A percentile compares a stretch with the other conserved stretches of the same genome.
Conservation (phyloP, 2,797 vertebrate species). For the Anabas testudineus region DNA sequence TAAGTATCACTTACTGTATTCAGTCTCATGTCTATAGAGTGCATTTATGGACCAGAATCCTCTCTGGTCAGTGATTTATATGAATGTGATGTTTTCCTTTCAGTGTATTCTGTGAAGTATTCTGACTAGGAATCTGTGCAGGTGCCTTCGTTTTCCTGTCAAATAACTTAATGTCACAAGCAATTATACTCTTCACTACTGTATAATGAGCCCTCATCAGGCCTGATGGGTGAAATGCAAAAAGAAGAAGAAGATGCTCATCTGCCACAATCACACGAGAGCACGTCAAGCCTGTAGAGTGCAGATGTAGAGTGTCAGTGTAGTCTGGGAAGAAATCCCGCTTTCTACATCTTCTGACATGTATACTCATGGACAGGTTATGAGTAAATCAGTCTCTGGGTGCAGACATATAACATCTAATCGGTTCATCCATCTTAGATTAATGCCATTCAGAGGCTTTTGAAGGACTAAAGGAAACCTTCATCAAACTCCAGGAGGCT, state of each 20-base stretch:
- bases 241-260: background rate
- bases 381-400: too few species aligned
- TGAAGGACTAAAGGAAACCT: background rate
- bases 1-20: conserved; percentile 16
- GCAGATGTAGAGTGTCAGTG: background rate
- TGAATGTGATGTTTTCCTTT: background rate
- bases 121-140: conserved; percentile 30
- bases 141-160: conserved; percentile 29
- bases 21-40: background rate
- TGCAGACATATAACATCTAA: too few species aligned
- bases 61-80: background rate
- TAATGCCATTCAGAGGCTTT: too few species aligned
- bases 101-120: too few species aligned
- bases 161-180: conserved; percentile 42
- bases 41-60: background rate
- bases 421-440: too few species aligned
- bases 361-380: background rate
- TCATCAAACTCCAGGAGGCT: background rate
- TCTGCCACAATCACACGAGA: background rate
- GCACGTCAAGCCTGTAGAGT: conserved; percentile 8
- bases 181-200: conserved; percentile 50
- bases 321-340: background rate
- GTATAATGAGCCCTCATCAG: conserved; percentile 43
- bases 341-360: background rate
- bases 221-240: conserved; percentile 15